Base-by-base conservation (phyloP, 2,113 vertebrate species). In the Paraplagusia blochii region DNA sequence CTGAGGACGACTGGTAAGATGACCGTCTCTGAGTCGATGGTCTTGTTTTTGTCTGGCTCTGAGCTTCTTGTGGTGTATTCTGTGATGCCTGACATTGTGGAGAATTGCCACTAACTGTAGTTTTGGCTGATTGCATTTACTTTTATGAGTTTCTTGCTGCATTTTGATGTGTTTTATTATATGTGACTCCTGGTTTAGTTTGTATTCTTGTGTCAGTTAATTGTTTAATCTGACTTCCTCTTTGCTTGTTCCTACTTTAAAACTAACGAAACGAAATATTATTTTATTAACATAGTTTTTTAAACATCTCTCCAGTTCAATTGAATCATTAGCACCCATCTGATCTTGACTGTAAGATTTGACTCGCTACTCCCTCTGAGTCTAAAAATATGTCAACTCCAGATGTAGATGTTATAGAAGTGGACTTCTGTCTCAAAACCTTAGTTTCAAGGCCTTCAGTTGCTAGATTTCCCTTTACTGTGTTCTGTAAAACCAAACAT, bases 1-100 rank as follows among this genome's bases (percentile, higher is more conserved):
- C 93, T 72, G 91, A 94, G 77, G 95, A 96, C 47, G 93, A 93
- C 87, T 92, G 95, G 95, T 98, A 97, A 99, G 95, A 77, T 38
- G 67, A 64, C 48, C 76, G 73, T 63, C 55, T 76, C 59, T 78
- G 43, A 75, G 53, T 62, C 46, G 53, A 50, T 82, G 65, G 61
- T 69, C 22, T 29, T 51, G 51, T 77, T 59, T 18, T 39, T 34
- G 9, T 7, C 6, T 43, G 19, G 14, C 60, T 60, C 66, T 67
- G 56, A 39, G 83, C 77, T 80, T 87, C 35, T n/a, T 90, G 88
- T 90, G 58, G 75, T 76, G 76, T 89, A 59, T 29, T 29, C 22
- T 29, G 74, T 84, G 76, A 74, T 79, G 78, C 82, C 60, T 77
- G 81, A 77, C 84, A 72, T 87, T 88, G 74, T 89, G 75, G 9